Base-by-base conservation (phyloP, 2,113 vertebrate species). In the Trichechus manatus region DNA sequence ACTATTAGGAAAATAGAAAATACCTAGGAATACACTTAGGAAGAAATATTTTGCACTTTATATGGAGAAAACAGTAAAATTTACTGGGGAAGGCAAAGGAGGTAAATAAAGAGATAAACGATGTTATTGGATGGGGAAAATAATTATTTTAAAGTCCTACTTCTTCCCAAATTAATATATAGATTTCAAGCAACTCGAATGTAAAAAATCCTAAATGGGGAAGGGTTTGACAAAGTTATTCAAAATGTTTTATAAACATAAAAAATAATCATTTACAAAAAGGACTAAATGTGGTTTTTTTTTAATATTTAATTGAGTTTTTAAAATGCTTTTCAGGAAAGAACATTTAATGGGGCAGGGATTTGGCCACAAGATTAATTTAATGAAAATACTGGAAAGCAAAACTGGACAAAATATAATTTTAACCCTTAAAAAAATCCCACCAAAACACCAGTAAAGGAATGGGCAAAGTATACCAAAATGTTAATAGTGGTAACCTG, bases 131-230 rank as follows among this genome's bases (percentile, higher is more conserved):
- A 83, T 89, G 4, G 14, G 39, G 81, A 64, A 82, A 61, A 47
- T 39, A 61, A 93, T 72, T 44, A 87, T 85, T 93, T 93, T 59
- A 56, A 84, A 36, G 39, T 70, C 11, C 39, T 74, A 94, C n/a
- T 68, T 85, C 29, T 87, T 80, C 75, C 23, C 29, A 63, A 61
- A 81, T 61, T 44, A 82, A 68, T 70, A 70, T 42, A 77, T 5
- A 33, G 29, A 77, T 77, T 59, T 84, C 29, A 94, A 83, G 7
- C 70, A 82, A 42, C 14, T 66, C 9, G 27, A 80, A 50, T 90
- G 50, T 66, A 11, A 66, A 90, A 66, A 78, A 25, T 36, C 23
- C 61, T 80, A 80, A 90, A 80, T 80, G 14, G 42, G 33, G 31
- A n/a, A 89, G 63, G 25, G 5, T 15, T 29, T 79, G 31, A 29